Evolutionary conservation across 2,888 invertebrate genomes (phyloP), one percentile per base, ranked within the genome.

Genomic region (Dynastes tityus): DNA sequence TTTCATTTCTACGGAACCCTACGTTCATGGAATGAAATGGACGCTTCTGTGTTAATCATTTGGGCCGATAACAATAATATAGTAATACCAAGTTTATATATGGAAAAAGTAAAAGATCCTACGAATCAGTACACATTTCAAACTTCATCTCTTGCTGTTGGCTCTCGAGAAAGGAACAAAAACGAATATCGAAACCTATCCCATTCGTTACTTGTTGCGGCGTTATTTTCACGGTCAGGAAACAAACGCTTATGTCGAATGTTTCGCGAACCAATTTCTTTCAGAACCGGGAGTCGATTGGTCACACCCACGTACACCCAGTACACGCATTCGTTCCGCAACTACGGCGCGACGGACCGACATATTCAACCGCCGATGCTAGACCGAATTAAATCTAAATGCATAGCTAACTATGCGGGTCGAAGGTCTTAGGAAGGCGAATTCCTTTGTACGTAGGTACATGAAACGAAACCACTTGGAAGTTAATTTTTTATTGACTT

Each of bases 251-350:
- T 51, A 53, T 70, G 45, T 53, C 65, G 45, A 45, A 55, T n/a
- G 70, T 53, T 70, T 70, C 51, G 70, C 53, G n/a, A 55, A 27
- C 49, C 70, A 27, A 51, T 53, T 70, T 53, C 53, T 53, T 70
- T 70, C 29, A 70, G 51, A 70, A 70, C 70, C 70, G 70, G 70
- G 53, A 70, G 70, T 53, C 29, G 53, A 70, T 70, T 70, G 53
- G 70, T 53, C 70, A 70, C 70, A 53, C 70, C 53, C 70, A 70
- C 70, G 68, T 68, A 70, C 70, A 22, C 40, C 22, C 40, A 27
- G 45, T 45, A 22, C 45, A 67, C 16, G 68, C 32, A 70, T 70
- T 53, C 53, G 70, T 70, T 70, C 70, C 70, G 53, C 16, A 13
- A 55, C 13, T 55, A 55, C 53, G 13, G 40, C 13, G n/a, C 40